phyloP scores from a whole-genome alignment of 2,888 invertebrate genomes.

The Melanostoma scalare region DNA sequence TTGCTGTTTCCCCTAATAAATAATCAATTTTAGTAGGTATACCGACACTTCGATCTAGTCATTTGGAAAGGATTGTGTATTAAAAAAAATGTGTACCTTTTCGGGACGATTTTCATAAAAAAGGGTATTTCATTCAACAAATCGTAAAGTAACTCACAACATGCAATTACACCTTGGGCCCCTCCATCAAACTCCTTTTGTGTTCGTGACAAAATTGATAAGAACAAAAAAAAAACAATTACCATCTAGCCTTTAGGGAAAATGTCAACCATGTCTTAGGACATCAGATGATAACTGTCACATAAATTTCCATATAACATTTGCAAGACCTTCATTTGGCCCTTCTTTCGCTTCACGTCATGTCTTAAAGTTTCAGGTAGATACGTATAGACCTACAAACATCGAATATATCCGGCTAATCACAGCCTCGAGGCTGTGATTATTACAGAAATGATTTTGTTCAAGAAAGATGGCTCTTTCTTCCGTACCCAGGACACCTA shows the following conservation, averaged over 20 bases:
- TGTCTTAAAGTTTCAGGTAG: slow-evolving; percentile 22
- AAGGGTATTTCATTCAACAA: slow-evolving; percentile 40
- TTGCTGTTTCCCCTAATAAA: too few relatives aligned
- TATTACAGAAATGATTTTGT: slow-evolving; percentile 5
- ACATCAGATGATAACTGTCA: slow-evolving; percentile 59
- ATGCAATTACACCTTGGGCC: slow-evolving; percentile 36
- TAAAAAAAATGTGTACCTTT: too few relatives aligned
- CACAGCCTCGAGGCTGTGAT: slow-evolving; percentile 45
- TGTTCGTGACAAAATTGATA: slow-evolving; percentile 11
- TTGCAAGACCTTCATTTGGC: slow-evolving; percentile 39
- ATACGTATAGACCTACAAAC: slow-evolving; percentile 2
- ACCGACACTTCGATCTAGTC: too few relatives aligned
- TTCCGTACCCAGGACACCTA: slow-evolving; percentile 41
- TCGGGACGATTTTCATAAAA: background rate
- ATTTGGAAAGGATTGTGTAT: too few relatives aligned
- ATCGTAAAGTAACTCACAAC: slow-evolving; percentile 55
- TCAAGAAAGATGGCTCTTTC: slow-evolving; percentile 24
- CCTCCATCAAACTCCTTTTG: slow-evolving; percentile 19
- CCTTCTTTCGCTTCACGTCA: slow-evolving; percentile 24
- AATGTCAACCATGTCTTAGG: slow-evolving; percentile 50
- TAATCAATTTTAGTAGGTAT: too few relatives aligned
- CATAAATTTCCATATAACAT: slow-evolving; percentile 62
- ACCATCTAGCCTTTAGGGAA: slow-evolving; percentile 35
- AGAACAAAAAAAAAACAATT: slow-evolving; percentile 6
- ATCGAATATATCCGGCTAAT: slow-evolving; percentile 45